Percentiles rank a stretch among this genome's conserved stretches.
phyloP scores from a whole-genome alignment of 2,888 invertebrate species.

The Rhimphoctona megacephalus region DNA sequence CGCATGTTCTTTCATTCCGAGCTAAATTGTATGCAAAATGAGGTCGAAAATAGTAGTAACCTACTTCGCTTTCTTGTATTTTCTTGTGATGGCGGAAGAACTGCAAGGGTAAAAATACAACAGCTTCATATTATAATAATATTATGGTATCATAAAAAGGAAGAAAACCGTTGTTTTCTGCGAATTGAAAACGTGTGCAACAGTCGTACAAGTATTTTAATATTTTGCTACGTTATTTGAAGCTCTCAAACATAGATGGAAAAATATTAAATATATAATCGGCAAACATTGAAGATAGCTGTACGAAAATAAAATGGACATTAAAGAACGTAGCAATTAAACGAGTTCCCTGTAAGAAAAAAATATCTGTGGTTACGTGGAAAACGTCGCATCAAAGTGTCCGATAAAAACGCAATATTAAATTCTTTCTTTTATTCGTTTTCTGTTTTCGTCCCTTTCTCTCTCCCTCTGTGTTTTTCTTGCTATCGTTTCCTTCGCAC shows the following conservation, averaged over 20 bases:
- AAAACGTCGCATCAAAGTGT: conserved; percentile 14
- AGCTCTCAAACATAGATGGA: neutral
- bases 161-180: neutral
- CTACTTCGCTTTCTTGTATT: neutral
- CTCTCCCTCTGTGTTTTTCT: conserved; percentile 23
- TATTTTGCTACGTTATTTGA: no score
- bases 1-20: neutral
- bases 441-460: neutral
- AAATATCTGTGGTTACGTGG: conserved; percentile 37
- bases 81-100: neutral
- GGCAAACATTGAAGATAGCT: neutral
- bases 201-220: neutral
- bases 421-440: conserved; percentile 7
- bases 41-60: neutral
- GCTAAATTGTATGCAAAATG: neutral
- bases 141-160: neutral
- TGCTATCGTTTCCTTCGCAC: conserved; percentile 29
- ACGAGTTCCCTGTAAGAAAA: conserved; percentile 10
- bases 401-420: conserved; percentile 67
- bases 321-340: no score
- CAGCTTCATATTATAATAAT: neutral
- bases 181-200: neutral
- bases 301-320: no score
- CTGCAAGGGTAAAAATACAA: no score
- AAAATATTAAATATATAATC: neutral